A percentile compares a stretch with the other conserved stretches of the same genome.
These are phyloP conservation scores for Neocrepidodera transversa DNA, from an alignment of 2,888 invertebrate species.

Conservation along the genomic window DNA sequence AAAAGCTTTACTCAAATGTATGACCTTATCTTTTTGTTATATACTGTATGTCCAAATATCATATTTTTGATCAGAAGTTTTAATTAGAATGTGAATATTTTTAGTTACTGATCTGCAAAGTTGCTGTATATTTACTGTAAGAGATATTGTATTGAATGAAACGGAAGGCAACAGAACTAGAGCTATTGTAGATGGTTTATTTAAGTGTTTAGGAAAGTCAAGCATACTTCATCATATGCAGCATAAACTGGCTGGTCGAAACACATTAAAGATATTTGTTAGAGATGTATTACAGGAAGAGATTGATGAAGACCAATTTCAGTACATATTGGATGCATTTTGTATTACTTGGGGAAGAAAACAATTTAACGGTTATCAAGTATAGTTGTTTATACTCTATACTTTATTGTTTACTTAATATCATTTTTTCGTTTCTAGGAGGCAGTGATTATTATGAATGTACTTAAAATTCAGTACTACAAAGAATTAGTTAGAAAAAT, in stretches of 20 bases:
- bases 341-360: slow-evolving; percentile 36
- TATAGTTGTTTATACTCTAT: too few species aligned
- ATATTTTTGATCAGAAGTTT: too few species aligned
- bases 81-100: too few species aligned
- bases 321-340: slow-evolving; percentile 41
- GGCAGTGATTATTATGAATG: slow-evolving; percentile 42
- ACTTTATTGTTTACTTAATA: too few species aligned
- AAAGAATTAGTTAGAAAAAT: slow-evolving; percentile 42
- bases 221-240: slow-evolving; percentile 19
- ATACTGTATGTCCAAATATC: too few species aligned
- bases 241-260: slow-evolving; percentile 21
- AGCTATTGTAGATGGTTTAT: slow-evolving; percentile 30
- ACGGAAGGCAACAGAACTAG: slow-evolving; percentile 24
- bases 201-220: slow-evolving; percentile 27
- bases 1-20: too few species aligned
- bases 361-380: slow-evolving; percentile 39
- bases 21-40: too few species aligned
- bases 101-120: slow-evolving; percentile 21
- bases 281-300: slow-evolving; percentile 35
- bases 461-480: slow-evolving; percentile 39
- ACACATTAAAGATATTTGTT: slow-evolving; percentile 27
- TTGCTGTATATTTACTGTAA: slow-evolving; percentile 29
- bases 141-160: slow-evolving; percentile 28
- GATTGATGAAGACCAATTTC: slow-evolving; percentile 40
- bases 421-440: slow-evolving; percentile 35